Evolutionary conservation across 2,888 invertebrate species (phyloP).

Genomic region (Sipha maydis): DNA sequence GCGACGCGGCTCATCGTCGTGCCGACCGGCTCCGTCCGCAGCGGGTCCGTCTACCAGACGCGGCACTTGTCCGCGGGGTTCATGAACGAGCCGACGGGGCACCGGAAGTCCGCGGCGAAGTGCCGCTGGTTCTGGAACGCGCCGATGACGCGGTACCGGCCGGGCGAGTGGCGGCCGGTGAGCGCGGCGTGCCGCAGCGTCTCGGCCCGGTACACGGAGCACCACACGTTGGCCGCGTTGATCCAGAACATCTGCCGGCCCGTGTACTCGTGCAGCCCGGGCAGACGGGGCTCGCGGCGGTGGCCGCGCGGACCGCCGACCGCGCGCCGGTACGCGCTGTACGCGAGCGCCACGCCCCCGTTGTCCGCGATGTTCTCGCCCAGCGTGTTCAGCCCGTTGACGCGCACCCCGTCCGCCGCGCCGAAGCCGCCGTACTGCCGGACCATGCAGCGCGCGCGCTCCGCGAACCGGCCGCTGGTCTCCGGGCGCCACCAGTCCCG

Average conservation of each 20-base stretch:
- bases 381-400: slow-evolving; percentile 91
- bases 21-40: no score
- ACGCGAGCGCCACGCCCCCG: slow-evolving; percentile 91
- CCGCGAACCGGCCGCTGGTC: slow-evolving; percentile 79
- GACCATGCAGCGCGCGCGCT: slow-evolving; percentile 81
- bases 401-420: not conserved
- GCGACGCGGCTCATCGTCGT: no score
- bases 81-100: slow-evolving; percentile 73
- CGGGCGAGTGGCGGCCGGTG: slow-evolving; percentile 74
- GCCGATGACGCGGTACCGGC: slow-evolving; percentile 73
- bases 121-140: slow-evolving; percentile 73
- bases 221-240: slow-evolving; percentile 88
- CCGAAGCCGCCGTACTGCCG: slow-evolving; percentile 66
- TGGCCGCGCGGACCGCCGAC: slow-evolving; percentile 78
- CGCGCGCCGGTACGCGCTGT: slow-evolving; percentile 78
- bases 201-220: slow-evolving; percentile 78
- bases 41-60: not conserved
- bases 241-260: slow-evolving; percentile 84
- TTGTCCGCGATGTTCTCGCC: slow-evolving; percentile 96
- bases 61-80: slow-evolving; percentile 73
- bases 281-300: slow-evolving; percentile 75
- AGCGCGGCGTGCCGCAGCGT: slow-evolving; percentile 81
- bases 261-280: slow-evolving; percentile 76
- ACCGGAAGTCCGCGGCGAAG: slow-evolving; percentile 74
- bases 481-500: slow-evolving; percentile 86